These are phyloP conservation scores for Anarhynchus alexandrinus DNA, from an alignment of 2,113 vertebrate genomes.

Conservation along the genomic window DNA sequence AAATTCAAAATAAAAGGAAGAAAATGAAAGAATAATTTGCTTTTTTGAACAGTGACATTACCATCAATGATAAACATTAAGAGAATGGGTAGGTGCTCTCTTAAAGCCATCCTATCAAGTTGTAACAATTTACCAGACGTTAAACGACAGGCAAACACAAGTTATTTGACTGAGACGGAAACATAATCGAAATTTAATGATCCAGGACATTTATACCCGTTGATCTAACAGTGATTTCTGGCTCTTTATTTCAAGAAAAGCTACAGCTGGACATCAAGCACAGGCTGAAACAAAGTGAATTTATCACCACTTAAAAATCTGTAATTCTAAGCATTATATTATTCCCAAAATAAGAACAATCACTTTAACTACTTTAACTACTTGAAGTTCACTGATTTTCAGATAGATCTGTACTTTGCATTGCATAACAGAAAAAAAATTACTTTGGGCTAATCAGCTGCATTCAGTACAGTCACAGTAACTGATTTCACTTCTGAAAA, in stretches of 20 bases:
- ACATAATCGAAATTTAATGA: neutral
- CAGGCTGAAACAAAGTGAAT: neutral
- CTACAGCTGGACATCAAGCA: neutral
- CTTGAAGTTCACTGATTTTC: neutral
- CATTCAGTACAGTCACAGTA: neutral
- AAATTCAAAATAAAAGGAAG: neutral
- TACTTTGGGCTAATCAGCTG: neutral
- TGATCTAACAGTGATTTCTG: neutral
- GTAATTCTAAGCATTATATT: neutral
- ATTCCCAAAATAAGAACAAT: neutral
- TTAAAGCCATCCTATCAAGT: neutral
- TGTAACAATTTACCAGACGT: neutral
- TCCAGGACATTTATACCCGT: neutral
- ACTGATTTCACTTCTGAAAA: neutral
- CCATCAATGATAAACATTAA: neutral
- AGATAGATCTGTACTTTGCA: neutral
- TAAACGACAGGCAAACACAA: neutral
- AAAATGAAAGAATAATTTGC: neutral
- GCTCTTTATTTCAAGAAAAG: neutral
- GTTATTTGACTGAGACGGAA: neutral
- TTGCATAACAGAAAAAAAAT: neutral
- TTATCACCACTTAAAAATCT: neutral
- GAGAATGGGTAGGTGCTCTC: neutral
- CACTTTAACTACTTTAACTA: neutral
- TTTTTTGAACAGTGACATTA: neutral